A percentile compares a stretch with the other conserved stretches of the same genome.
Conservation (phyloP, 2,797 vertebrate species). For the Parauchenoglanis ngamensis region DNA sequence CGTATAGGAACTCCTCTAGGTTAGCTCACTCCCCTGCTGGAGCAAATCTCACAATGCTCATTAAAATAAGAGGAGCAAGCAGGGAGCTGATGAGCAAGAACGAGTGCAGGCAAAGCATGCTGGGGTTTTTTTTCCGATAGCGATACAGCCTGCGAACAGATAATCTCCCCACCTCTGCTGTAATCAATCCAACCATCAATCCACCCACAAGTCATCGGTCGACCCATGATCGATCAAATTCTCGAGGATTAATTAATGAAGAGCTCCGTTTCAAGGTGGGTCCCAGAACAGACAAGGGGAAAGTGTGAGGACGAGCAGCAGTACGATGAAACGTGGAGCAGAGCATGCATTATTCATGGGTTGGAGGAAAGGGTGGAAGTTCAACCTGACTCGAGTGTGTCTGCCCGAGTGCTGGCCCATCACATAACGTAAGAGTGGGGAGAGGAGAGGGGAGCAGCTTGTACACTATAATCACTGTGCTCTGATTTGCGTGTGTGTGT, state of each 20-base stretch:
- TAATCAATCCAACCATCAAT: constrained; percentile 55
- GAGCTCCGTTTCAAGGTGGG: constrained; percentile 50
- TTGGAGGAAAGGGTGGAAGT: constrained; percentile 49
- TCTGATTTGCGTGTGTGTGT: constrained; percentile 35
- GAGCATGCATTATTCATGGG: constrained; percentile 55
- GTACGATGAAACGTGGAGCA: constrained; percentile 21
- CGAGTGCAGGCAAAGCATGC: constrained; percentile 28
- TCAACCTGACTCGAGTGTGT: constrained; percentile 41
- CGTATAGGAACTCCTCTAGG: constrained; percentile 44
- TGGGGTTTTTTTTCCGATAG: not conserved
- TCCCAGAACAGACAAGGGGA: constrained; percentile 43
- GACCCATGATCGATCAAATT: constrained; percentile 49
- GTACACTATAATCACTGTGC: constrained; percentile 47
- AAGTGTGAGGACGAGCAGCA: constrained; percentile 20
- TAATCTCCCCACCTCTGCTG: constrained; percentile 31
- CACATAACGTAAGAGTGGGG: constrained; percentile 50
- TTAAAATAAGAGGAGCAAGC: constrained; percentile 50
- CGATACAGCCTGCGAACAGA: not conserved
- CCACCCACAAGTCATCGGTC: constrained; percentile 44
- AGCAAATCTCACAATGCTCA: constrained; percentile 44
- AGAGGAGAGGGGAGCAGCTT: constrained; percentile 42
- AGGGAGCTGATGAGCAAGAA: constrained; percentile 52
- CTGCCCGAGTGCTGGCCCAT: constrained; percentile 50
- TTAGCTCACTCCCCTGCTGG: constrained; percentile 43
- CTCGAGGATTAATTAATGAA: constrained; percentile 48